Evolutionary conservation across 2,888 invertebrate genomes (phyloP).

Genomic region (Cephus sareptanus): DNA sequence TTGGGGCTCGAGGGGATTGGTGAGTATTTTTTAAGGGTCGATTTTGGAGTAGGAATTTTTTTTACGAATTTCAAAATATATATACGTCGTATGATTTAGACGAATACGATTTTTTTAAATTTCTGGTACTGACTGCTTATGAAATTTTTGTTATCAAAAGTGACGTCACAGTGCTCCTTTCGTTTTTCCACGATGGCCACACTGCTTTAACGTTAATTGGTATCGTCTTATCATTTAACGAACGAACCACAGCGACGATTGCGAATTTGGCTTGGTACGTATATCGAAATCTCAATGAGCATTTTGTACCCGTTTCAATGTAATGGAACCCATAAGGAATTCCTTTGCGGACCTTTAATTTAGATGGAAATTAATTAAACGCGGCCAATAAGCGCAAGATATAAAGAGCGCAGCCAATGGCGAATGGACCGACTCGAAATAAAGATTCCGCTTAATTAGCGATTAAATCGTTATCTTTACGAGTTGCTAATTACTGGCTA

Average conservation of each 20-base stretch:
- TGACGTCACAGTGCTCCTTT: too few species aligned
- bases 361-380: conserved; percentile 4
- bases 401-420: conserved; percentile 1
- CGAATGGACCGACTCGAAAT: conserved; percentile 10
- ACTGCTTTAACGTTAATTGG: not conserved
- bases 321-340: not conserved
- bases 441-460: conserved; percentile 14
- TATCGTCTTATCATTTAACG: not conserved
- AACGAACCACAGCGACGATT: not conserved
- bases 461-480: conserved; percentile 18
- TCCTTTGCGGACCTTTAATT: not conserved
- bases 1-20: not conserved
- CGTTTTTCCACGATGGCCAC: not conserved
- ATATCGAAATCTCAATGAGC: not conserved
- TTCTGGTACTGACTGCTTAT: not conserved
- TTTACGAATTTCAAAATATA: not conserved
- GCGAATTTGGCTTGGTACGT: not conserved
- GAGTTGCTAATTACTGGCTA: conserved; percentile 15
- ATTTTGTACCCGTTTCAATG: not conserved
- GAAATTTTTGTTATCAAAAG: not conserved
- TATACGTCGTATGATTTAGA: fast-evolving
- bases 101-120: not conserved
- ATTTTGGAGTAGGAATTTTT: not conserved
- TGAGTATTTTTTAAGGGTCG: not conserved
- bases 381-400: conserved; percentile 6